These are phyloP conservation scores for Stercorarius parasiticus DNA, from an alignment of 2,113 vertebrate genomes.

Conservation along the genomic window DNA sequence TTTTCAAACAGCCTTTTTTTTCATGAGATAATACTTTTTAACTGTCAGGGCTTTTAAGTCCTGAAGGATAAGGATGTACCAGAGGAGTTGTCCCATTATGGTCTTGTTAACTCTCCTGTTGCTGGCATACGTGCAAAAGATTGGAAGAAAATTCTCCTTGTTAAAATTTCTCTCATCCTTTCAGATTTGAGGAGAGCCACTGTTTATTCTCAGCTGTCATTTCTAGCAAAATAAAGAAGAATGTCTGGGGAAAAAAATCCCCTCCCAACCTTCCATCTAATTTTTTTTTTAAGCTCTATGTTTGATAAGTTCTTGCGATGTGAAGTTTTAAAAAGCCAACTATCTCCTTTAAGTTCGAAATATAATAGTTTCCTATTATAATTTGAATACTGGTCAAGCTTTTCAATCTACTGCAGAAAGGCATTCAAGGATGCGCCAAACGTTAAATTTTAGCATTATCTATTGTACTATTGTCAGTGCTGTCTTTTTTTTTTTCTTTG, in stretches of 20 bases:
- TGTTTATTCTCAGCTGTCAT: neutral
- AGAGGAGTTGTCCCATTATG: neutral
- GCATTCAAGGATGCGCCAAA: neutral
- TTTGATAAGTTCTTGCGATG: constrained; percentile 1
- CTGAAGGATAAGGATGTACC: neutral
- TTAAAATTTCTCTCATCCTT: neutral
- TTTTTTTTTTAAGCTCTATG: neutral
- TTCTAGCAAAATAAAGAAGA: constrained; percentile 12
- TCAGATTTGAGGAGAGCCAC: neutral
- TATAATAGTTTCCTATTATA: neutral
- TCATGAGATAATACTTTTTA: neutral
- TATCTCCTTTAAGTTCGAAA: neutral
- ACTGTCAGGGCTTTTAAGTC: neutral
- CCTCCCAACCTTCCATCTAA: neutral
- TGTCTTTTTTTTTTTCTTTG: neutral
- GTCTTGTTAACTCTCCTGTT: neutral
- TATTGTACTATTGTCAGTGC: neutral
- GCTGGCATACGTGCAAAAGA: neutral
- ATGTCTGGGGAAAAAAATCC: neutral
- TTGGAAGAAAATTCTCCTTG: neutral
- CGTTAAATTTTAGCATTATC: neutral
- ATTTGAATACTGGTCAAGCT: neutral
- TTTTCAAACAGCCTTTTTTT: neutral
- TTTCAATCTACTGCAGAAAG: neutral
- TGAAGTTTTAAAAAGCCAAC: neutral